A percentile compares a stretch with the other conserved stretches of the same genome.
phyloP scores from a whole-genome alignment of 2,888 invertebrate species.

The Chorisops tibialis region DNA sequence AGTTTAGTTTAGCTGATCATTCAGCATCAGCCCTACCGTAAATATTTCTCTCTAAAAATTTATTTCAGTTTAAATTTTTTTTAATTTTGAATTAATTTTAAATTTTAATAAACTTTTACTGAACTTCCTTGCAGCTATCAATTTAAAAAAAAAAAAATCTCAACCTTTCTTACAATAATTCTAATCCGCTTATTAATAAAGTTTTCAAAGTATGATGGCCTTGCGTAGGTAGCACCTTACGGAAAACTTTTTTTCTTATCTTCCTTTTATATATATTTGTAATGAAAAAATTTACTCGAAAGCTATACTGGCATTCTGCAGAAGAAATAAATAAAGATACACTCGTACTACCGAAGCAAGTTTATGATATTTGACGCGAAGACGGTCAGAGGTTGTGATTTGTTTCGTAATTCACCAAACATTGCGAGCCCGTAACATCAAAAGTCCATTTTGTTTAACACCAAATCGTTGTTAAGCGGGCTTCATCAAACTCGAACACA shows the following conservation, averaged over 20 bases:
- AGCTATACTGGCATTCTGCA: background rate
- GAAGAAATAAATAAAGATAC: no score
- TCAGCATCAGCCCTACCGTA: no score
- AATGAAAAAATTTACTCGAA: background rate
- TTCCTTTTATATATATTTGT: background rate
- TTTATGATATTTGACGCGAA: no score
- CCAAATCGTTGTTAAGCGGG: constrained; percentile 22
- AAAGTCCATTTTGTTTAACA: constrained; percentile 24
- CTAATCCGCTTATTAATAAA: constrained; percentile 24
- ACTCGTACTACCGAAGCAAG: no score
- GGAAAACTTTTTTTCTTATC: background rate
- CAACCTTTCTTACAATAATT: constrained; percentile 15
- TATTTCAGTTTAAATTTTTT: no score
- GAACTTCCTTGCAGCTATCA: background rate
- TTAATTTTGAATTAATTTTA: no score
- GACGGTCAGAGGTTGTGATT: no score
- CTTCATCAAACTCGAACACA: background rate
- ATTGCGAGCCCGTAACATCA: constrained; percentile 11
- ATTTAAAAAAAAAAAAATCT: constrained; percentile 17
- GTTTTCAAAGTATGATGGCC: constrained; percentile 11
- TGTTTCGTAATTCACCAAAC: no score
- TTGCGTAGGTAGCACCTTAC: background rate
- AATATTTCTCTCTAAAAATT: no score
- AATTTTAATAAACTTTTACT: no score
- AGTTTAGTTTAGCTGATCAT: no score